Conservation (phyloP, 2,888 invertebrate genomes). For the Drosophila hamatofila region DNA sequence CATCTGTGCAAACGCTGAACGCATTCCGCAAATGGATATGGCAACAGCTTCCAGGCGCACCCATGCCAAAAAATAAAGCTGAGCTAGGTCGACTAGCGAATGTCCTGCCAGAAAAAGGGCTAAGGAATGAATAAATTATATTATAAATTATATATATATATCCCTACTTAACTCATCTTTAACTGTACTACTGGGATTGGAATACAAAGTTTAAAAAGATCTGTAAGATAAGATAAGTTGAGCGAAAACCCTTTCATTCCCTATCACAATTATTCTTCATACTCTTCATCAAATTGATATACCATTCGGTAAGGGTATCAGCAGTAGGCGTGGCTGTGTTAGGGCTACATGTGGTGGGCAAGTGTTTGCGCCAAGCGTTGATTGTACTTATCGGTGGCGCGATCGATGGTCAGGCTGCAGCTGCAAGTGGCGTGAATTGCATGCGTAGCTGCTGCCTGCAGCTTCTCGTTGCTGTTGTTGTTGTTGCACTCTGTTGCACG, state of each 20-base stretch:
- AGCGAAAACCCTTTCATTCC: not conserved
- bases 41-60: slow-evolving; percentile 60
- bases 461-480: slow-evolving; percentile 16
- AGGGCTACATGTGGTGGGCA: slow-evolving; percentile 71
- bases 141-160: no score
- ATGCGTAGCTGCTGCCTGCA: slow-evolving; percentile 70
- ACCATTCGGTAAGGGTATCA: not conserved
- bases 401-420: slow-evolving; percentile 62
- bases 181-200: no score
- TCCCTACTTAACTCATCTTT: no score
- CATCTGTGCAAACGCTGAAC: slow-evolving; percentile 44
- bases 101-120: not conserved
- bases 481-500: slow-evolving; percentile 20
- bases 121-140: not conserved
- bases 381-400: slow-evolving; percentile 72
- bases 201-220: no score
- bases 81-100: not conserved
- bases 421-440: slow-evolving; percentile 69
- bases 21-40: slow-evolving; percentile 42
- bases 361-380: slow-evolving; percentile 79
- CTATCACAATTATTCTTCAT: not conserved
- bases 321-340: slow-evolving; percentile 58
- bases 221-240: not conserved
- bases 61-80: slow-evolving; percentile 7
- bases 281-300: not conserved